These are phyloP conservation scores for Unio pictorum DNA, from an alignment of 2,888 invertebrate genomes.

Conservation along the genomic window DNA sequence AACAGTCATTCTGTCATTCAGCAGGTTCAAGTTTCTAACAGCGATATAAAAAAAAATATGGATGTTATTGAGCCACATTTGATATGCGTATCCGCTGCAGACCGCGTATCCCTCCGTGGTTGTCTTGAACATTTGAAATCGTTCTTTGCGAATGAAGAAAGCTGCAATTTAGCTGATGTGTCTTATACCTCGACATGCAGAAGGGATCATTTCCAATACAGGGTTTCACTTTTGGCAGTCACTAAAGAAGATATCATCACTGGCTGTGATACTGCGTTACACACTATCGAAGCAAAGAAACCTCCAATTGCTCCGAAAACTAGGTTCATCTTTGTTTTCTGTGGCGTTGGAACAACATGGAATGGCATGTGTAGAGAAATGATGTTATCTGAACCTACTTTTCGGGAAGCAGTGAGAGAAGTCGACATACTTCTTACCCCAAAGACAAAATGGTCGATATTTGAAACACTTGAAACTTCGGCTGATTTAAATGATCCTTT, in stretches of 20 bases:
- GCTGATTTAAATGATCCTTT: conserved; percentile 33
- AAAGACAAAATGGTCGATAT: conserved; percentile 20
- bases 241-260: conserved; percentile 12
- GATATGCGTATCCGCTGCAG: conserved; percentile 20
- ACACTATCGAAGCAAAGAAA: background rate
- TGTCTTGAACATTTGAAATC: conserved; percentile 4
- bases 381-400: conserved; percentile 16
- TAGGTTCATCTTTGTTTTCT: conserved; percentile 41
- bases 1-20: conserved; percentile 43
- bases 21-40: background rate
- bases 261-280: background rate
- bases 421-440: conserved; percentile 21
- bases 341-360: conserved; percentile 50
- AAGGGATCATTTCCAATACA: conserved; percentile 19
- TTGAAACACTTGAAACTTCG: conserved; percentile 17
- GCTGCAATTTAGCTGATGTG: conserved; percentile 4
- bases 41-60: too few relatives aligned
- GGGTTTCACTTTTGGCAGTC: conserved; percentile 20
- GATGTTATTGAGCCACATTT: background rate
- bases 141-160: conserved; percentile 1
- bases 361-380: conserved; percentile 44
- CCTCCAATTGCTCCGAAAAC: background rate
- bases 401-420: conserved; percentile 23
- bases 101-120: conserved; percentile 4
- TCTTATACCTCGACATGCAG: conserved; percentile 10